A percentile compares a stretch with the other conserved stretches of the same genome.
Evolutionary conservation across 53 echinoderm and acorn worm species (phyloP).

Genomic region (Hippasteria phrygiana): DNA sequence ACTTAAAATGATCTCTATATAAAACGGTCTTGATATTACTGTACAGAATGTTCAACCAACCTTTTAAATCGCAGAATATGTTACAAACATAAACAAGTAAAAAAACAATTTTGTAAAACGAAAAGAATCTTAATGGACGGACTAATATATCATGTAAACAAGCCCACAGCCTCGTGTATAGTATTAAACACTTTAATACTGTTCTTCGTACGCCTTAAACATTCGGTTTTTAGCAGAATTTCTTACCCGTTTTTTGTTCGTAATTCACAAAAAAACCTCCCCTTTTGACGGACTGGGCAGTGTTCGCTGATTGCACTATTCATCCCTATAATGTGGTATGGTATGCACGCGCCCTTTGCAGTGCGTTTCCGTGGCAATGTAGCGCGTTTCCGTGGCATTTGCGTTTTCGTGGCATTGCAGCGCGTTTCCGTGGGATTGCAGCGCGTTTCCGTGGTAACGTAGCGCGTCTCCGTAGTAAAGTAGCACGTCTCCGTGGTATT

Average conservation of each 20-base stretch:
- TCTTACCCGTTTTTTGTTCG: constrained; percentile 34
- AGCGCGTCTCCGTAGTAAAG: too few species aligned
- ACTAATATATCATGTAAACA: background rate
- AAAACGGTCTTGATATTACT: background rate
- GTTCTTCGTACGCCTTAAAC: background rate
- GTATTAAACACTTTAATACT: constrained; percentile 19
- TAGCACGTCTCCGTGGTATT: too few species aligned
- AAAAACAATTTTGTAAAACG: background rate
- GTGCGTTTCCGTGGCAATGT: background rate
- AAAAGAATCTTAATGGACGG: background rate
- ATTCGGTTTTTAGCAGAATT: constrained; percentile 3
- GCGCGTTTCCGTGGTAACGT: too few species aligned
- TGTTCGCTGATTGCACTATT: constrained; percentile 42
- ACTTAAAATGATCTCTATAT: background rate
- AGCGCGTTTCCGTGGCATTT: too few species aligned
- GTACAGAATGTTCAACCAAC: background rate
- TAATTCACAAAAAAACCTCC: background rate
- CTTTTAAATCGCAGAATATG: background rate
- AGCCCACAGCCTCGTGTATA: background rate
- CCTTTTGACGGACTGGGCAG: constrained; percentile 15
- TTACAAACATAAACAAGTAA: background rate
- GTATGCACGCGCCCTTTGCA: background rate
- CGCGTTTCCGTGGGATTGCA: too few species aligned
- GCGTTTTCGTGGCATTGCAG: too few species aligned
- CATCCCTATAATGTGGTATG: background rate